Evolutionary conservation across 2,888 invertebrate genomes (phyloP).

Genomic region (Neoascia interrupta): DNA sequence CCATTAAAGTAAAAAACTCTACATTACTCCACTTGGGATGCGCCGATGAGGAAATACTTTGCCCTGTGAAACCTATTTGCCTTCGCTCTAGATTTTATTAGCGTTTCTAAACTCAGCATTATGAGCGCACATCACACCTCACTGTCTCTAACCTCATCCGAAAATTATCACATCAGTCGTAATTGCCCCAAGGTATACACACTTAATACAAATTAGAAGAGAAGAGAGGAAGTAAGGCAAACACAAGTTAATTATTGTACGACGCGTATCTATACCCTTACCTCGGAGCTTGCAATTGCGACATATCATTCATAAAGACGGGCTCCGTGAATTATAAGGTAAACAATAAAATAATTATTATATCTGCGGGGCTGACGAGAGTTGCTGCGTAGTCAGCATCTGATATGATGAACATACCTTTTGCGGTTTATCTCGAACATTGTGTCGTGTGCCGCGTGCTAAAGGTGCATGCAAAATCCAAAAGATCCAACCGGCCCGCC

Average conservation of each 20-base stretch:
- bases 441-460: conserved; percentile 14
- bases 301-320: conserved; percentile 8
- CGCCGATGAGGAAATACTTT: no score
- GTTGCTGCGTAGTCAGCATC: no score
- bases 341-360: conserved; percentile 32
- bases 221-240: conserved; percentile 46
- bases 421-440: conserved; percentile 12
- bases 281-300: not conserved
- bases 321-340: conserved; percentile 3
- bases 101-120: conserved; percentile 24
- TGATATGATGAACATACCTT: no score
- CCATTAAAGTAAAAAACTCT: no score
- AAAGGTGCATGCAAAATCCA: not conserved
- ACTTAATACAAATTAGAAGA: conserved; percentile 37
- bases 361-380: not conserved
- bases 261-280: not conserved
- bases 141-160: conserved; percentile 48
- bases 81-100: conserved; percentile 40
- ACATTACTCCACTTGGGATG: no score
- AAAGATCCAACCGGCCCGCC: conserved; percentile 5
- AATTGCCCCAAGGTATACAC: conserved; percentile 48
- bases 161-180: conserved; percentile 60
- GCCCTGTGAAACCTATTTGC: no score
- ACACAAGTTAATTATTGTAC: conserved; percentile 33
- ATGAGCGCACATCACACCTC: conserved; percentile 40